Base-by-base conservation (phyloP, 2,797 vertebrate genomes). In the Intellagama lesueurii region DNA sequence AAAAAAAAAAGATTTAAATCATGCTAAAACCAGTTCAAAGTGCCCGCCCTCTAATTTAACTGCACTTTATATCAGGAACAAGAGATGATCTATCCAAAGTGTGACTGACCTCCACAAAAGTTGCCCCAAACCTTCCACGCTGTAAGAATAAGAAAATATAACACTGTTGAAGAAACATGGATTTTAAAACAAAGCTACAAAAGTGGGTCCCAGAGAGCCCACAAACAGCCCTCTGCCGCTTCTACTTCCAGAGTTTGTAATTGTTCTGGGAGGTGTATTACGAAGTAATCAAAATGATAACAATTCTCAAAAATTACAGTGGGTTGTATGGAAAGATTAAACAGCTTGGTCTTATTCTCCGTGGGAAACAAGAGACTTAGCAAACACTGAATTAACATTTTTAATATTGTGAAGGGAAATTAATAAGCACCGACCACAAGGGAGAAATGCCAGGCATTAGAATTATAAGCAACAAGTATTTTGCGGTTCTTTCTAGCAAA, bases 381-480 rank as follows among this genome's bases (percentile, higher is more conserved):
- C 91, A 95, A 95, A 95, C 81, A 91, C 11, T 0, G 88, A 95
- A 96, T 96, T 95, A 95, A 94, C 92, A 95, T 95, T 96, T 95
- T 92, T 95, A 94, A 95, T 95, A 93, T 94, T 90, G 86, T 90
- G 91, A 92, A 89, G 87, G 83, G 83, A 91, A 95, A 94, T 95
- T 95, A 95, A 95, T 93, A 93, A 90, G 78, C 35, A 90, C 88
- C 92, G 94, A 93, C 88, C 0, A 73, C 66, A 73, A 81, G 52
- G 87, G 77, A 87, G 76, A 78, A 87, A 90, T 92, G 80, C 70
- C 89, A 80, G 91, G 88, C n/a, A 90, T 70, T 82, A 30, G 90
- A 89, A 69, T 78, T 72, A 88, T 32, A 0, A 0, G 85, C 86
- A 94, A 95, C 90, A 93, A 87, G 90, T 86, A 88, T 93, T 92